Conservation (phyloP, 2,888 invertebrate species). For the Carterocephalus palaemon region DNA sequence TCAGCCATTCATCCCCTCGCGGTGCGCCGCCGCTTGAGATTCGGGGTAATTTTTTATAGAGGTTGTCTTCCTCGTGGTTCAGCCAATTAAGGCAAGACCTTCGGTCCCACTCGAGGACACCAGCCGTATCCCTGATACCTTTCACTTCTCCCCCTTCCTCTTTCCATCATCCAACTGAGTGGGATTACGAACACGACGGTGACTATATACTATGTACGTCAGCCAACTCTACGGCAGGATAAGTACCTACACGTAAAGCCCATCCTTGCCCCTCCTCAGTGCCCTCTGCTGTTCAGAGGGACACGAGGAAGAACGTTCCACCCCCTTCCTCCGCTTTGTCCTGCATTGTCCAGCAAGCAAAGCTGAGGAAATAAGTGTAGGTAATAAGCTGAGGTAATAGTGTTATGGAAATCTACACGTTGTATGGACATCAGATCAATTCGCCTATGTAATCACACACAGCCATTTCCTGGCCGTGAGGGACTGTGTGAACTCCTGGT, state of each 20-base stretch:
- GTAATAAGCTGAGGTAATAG: too few species aligned
- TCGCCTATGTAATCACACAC: too few species aligned
- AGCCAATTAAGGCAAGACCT: too few species aligned
- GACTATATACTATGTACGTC: neutral
- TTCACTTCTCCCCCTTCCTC: neutral
- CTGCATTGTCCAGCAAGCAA: too few species aligned
- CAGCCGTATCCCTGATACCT: neutral
- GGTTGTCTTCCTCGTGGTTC: conserved; percentile 22
- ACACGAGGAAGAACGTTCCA: neutral
- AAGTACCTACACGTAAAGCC: neutral
- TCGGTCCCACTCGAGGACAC: neutral
- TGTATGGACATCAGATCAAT: too few species aligned
- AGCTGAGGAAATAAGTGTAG: too few species aligned
- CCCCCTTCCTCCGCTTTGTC: too few species aligned
- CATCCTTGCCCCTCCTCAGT: neutral
- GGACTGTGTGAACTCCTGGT: too few species aligned
- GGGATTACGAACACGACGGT: neutral
- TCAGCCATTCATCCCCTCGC: conserved; percentile 13
- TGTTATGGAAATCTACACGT: too few species aligned
- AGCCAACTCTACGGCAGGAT: neutral
- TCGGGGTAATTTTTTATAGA: conserved; percentile 19
- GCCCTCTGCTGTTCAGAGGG: neutral
- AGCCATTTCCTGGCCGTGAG: too few species aligned
- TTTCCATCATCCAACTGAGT: neutral
- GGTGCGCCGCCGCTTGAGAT: conserved; percentile 17